Base-by-base conservation (phyloP, 2,888 invertebrate species). In the Oxystoma pomonae region DNA sequence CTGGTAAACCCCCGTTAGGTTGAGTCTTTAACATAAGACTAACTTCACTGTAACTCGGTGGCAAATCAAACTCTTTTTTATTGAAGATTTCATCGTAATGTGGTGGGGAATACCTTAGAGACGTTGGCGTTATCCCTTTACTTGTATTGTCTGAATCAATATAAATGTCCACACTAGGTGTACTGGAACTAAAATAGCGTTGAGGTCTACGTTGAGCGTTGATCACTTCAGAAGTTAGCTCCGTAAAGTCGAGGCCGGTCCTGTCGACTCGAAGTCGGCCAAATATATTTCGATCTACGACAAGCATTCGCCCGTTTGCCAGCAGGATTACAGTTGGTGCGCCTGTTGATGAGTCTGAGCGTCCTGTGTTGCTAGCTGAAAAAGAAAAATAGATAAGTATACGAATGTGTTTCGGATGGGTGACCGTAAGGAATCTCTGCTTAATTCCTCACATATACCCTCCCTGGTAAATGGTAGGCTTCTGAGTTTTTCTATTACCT, bases 231-330 rank as follows among this genome's bases (percentile, higher is more conserved):
- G 83, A 82, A 19, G 83, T 82, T 22, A 84, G 75, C 71, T 84
- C 83, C 73, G 83, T 81, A 61, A 84, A 75, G 69, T 84, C 84
- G 63, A 84, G 74, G 53, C 83, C 83, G 68, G 76, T 72, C 50
- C 75, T 72, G 67, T 78, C 77, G 17, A 77, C 74, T 75, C 82
- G 83, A 20, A 84, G 77, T 68, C 83, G 83, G 9, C 81, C 81
- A 68, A 84, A 82, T 58, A 84, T 81, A n/a, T 80, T 79, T 52
- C 83, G 80, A 69, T 84, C 84, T 17, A 84, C 84, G 21, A 84
- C 83, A 55, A 84, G 77, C 84, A 84, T 84, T 67, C 84, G 76
- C 2, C 84, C 84, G 69, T 83, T 83, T 0, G 84, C 84, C 19
- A 84, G 75, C 3, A 84, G 80, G 65, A 84, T 84, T 72, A 84